A percentile compares a stretch with the other conserved stretches of the same genome.
Conservation (phyloP, 2,888 invertebrate species). For the Agonum fuliginosum region DNA sequence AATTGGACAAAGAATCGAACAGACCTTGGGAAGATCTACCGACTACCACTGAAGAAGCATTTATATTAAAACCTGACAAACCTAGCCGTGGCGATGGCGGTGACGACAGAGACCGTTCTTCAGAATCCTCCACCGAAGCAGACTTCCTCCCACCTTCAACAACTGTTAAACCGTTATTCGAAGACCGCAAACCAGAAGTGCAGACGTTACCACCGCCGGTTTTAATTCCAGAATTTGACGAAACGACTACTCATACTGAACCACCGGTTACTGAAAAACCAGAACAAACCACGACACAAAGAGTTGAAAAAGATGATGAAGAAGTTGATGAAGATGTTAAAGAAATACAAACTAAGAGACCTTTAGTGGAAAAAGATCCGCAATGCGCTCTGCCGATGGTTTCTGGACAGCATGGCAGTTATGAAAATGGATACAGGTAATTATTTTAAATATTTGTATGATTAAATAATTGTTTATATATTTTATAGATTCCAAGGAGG, state of each 20-base stretch:
- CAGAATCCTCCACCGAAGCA: slow-evolving; percentile 48
- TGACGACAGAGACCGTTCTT: slow-evolving; percentile 63
- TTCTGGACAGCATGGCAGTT: slow-evolving; percentile 66
- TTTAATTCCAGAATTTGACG: neutral
- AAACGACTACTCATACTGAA: neutral
- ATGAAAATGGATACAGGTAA: slow-evolving; percentile 5
- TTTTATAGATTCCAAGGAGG: slow-evolving; percentile 76
- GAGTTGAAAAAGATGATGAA: too few species aligned
- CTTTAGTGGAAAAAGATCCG: slow-evolving; percentile 62
- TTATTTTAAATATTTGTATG: too few species aligned
- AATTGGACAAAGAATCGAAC: neutral
- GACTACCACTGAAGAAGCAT: slow-evolving; percentile 45
- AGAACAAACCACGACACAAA: too few species aligned
- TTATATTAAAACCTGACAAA: slow-evolving; percentile 48
- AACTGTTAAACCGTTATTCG: slow-evolving; percentile 65
- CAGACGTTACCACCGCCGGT: neutral
- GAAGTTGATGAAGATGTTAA: too few species aligned
- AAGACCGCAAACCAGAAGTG: slow-evolving; percentile 33
- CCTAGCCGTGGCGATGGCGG: slow-evolving; percentile 69
- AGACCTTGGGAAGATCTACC: neutral
- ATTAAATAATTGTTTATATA: too few species aligned
- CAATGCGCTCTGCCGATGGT: slow-evolving; percentile 66
- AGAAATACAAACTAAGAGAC: slow-evolving; percentile 62
- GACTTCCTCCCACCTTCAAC: slow-evolving; percentile 70
- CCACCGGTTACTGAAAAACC: neutral